These are phyloP conservation scores for Drosophila leonis DNA, from an alignment of 2,888 invertebrate species.

Conservation along the genomic window DNA sequence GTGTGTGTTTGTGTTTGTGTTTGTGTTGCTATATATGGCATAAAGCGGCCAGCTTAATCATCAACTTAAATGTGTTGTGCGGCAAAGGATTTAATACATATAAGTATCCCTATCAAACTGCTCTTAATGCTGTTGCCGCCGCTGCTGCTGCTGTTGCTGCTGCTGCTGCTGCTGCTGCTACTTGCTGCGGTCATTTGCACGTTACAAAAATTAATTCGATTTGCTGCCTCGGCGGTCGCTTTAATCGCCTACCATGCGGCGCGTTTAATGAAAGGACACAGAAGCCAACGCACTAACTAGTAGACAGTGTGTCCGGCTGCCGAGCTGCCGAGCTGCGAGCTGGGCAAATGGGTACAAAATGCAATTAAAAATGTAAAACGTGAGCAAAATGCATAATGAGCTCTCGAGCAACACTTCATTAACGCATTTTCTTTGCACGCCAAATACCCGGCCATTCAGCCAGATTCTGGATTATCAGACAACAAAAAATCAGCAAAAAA, in stretches of 20 bases:
- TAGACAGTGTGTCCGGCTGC: not conserved
- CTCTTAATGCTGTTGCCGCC: conserved; percentile 28
- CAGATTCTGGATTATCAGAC: not conserved
- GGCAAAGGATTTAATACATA: conserved; percentile 68
- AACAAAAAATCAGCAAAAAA: not conserved
- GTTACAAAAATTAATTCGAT: conserved; percentile 84
- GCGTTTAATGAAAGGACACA: conserved; percentile 73
- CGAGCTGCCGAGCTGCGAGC: too few species aligned
- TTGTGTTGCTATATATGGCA: conserved; percentile 8
- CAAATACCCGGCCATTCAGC: conserved; percentile 6
- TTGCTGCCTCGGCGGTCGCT: conserved; percentile 82
- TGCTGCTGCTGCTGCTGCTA: conserved; percentile 22
- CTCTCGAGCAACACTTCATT: conserved; percentile 76
- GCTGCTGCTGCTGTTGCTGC: conserved; percentile 6
- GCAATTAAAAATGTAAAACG: conserved; percentile 78
- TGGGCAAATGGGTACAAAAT: conserved; percentile 35
- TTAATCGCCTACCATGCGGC: conserved; percentile 76
- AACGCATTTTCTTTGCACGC: conserved; percentile 63
- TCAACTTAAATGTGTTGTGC: conserved; percentile 81
- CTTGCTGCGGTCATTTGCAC: conserved; percentile 76
- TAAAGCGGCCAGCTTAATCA: conserved; percentile 69
- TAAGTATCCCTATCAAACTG: conserved; percentile 40
- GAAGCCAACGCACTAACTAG: conserved; percentile 23
- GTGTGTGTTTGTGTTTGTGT: not conserved
- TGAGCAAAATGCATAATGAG: conserved; percentile 80